Evolutionary conservation across 1,140 invertebrate genomes (phyloP).

Genomic region (Dolichoris vasculosae): DNA sequence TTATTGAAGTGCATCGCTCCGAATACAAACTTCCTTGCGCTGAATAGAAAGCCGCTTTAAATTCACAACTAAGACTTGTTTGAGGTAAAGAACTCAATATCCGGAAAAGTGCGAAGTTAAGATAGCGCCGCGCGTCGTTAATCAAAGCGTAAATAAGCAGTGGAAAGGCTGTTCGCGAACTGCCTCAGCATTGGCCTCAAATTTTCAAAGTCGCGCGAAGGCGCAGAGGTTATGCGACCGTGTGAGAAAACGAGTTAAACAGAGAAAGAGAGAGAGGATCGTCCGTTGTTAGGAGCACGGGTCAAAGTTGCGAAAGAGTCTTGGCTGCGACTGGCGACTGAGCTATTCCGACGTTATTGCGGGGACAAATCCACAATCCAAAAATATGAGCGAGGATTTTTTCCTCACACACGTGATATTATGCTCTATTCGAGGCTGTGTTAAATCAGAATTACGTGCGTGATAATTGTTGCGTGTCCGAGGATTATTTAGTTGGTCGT

Average conservation of each 20-base stretch:
- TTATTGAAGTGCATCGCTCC: background rate
- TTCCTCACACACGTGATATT: background rate
- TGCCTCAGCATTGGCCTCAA: background rate
- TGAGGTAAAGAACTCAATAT: background rate
- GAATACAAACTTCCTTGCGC: background rate
- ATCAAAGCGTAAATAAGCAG: background rate
- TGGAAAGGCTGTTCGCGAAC: background rate
- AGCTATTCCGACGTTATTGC: constrained; percentile 1
- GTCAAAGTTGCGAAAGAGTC: background rate
- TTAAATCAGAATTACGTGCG: background rate
- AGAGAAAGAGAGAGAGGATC: background rate
- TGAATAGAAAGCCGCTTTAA: background rate
- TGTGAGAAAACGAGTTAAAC: background rate
- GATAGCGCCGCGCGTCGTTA: background rate
- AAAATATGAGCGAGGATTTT: background rate
- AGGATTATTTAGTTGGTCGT: too few species aligned
- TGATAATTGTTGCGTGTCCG: background rate
- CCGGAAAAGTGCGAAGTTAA: too few species aligned
- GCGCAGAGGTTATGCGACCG: background rate
- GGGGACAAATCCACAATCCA: background rate
- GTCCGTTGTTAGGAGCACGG: background rate
- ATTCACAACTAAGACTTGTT: background rate
- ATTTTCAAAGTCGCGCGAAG: background rate
- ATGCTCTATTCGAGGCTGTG: background rate
- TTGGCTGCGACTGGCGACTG: background rate